phyloP scores from a whole-genome alignment of 1,140 invertebrate species.

The Parasteatoda tepidariorum region DNA sequence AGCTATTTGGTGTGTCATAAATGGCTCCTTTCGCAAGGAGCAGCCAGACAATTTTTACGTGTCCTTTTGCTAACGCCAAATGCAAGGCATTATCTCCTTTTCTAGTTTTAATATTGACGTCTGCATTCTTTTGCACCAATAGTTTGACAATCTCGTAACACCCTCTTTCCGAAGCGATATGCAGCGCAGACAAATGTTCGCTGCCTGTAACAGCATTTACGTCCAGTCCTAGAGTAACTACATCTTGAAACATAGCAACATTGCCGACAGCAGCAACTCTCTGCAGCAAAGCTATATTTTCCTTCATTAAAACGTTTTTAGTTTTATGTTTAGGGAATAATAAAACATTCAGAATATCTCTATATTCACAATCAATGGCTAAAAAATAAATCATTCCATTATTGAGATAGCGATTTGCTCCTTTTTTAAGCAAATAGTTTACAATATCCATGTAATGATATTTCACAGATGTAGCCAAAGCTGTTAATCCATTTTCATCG shows the following conservation, averaged over 20 bases:
- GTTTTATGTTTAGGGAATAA: too few relatives aligned
- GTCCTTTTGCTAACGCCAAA: too few relatives aligned
- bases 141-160: neutral
- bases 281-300: neutral
- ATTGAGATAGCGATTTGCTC: constrained; percentile 1
- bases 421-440: constrained; percentile 4
- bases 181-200: neutral
- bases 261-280: neutral
- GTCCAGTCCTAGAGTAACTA: neutral
- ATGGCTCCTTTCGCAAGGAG: too few relatives aligned
- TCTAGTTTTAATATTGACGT: neutral
- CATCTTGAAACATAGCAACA: neutral
- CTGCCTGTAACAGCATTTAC: neutral
- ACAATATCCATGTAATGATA: neutral
- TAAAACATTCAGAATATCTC: too few relatives aligned
- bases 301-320: too few relatives aligned
- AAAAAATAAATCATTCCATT: neutral
- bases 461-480: neutral
- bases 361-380: too few relatives aligned
- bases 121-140: neutral
- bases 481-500: neutral
- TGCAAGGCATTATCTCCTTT: too few relatives aligned
- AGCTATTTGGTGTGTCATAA: too few relatives aligned
- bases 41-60: too few relatives aligned
- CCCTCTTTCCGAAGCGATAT: neutral